These are phyloP conservation scores for Peromyscus aztecus DNA, from an alignment of 2,797 vertebrate genomes.

Conservation along the genomic window DNA sequence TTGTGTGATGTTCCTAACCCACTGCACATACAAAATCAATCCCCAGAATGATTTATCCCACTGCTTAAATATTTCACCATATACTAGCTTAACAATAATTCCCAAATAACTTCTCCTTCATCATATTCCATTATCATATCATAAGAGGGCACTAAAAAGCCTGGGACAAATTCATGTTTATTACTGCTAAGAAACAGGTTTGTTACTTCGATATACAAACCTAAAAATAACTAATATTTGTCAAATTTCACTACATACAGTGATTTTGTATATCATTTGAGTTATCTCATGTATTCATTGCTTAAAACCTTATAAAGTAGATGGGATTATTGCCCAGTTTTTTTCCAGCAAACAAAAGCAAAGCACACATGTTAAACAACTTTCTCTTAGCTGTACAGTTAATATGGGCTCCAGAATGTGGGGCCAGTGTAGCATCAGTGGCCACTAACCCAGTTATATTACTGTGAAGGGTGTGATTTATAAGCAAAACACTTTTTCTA, in stretches of 20 bases:
- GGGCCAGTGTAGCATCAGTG: too few relatives aligned
- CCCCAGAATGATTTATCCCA: neutral
- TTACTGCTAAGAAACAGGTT: neutral
- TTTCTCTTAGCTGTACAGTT: neutral
- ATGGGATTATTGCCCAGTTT: neutral
- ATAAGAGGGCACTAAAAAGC: neutral
- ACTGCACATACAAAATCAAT: neutral
- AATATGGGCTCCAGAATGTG: neutral
- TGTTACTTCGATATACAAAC: neutral
- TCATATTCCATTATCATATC: neutral
- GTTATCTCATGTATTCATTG: neutral
- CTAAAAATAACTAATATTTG: neutral
- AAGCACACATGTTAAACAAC: neutral
- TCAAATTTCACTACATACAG: neutral
- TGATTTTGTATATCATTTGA: neutral
- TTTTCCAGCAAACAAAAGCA: conserved; percentile 13
- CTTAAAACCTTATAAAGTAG: neutral
- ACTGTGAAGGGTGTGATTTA: neutral
- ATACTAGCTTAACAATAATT: neutral
- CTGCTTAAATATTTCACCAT: neutral
- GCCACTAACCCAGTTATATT: neutral
- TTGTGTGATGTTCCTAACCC: neutral
- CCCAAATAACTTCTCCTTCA: neutral
- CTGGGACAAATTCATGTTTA: neutral
- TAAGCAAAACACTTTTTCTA: neutral